Evolutionary conservation across 2,797 vertebrate genomes (phyloP).

Genomic region (Xenops minutus): DNA sequence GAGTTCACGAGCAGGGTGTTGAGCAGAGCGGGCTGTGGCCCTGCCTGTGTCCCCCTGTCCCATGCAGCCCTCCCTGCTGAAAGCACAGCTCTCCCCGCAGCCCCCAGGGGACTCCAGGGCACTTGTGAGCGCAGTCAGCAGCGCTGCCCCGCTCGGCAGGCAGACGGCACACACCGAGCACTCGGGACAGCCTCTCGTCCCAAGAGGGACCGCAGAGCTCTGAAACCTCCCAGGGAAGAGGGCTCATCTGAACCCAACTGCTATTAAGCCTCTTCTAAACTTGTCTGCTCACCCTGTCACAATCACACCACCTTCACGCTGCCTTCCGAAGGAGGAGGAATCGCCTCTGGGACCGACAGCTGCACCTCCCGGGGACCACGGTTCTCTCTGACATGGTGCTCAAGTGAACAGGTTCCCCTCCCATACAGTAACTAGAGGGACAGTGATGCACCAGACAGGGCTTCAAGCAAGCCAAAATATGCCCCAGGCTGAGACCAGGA

Average conservation of each 20-base stretch:
- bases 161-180: not conserved
- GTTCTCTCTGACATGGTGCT: not conserved
- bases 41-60: not conserved
- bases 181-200: not conserved
- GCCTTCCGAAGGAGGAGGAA: not conserved
- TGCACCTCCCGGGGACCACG: rapidly evolving
- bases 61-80: not conserved
- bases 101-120: conserved; percentile 57
- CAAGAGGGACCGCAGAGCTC: not conserved
- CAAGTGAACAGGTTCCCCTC: not conserved
- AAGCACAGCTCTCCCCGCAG: conserved; percentile 24
- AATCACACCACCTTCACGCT: not conserved
- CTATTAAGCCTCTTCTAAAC: not conserved
- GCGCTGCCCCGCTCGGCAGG: not conserved
- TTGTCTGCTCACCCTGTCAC: not conserved
- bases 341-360: not conserved
- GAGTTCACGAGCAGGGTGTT: not conserved
- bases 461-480: not conserved
- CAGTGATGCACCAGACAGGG: not conserved
- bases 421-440: not conserved
- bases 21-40: not conserved
- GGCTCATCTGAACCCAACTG: not conserved
- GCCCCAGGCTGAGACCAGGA: not conserved
- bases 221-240: not conserved
- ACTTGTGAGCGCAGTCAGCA: not conserved